Evolutionary conservation across 2,888 invertebrate species (phyloP).

Genomic region (Coleophora deauratella): DNA sequence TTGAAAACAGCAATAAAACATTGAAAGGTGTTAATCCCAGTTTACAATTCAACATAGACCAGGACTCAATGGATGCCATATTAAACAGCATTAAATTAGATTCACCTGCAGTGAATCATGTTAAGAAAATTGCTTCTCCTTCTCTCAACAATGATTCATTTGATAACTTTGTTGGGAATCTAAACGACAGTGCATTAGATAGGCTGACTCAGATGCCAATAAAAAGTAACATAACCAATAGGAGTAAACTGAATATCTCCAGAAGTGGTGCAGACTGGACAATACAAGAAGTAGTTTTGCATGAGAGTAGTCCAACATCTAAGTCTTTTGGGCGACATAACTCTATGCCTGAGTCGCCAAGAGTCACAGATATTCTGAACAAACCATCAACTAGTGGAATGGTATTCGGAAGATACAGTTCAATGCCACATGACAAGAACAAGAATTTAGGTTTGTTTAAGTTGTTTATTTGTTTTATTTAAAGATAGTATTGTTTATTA

Average conservation of each 20-base stretch:
- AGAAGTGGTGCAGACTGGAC: constrained; percentile 31
- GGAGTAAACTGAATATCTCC: constrained; percentile 16
- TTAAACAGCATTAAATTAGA: constrained; percentile 50
- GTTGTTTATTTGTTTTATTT: neutral
- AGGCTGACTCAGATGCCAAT: constrained; percentile 51
- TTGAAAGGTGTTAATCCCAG: constrained; percentile 18
- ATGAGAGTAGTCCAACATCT: constrained; percentile 43
- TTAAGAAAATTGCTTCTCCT: constrained; percentile 41
- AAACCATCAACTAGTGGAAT: constrained; percentile 57
- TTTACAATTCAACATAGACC: constrained; percentile 40
- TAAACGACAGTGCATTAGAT: constrained; percentile 63
- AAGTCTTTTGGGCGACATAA: constrained; percentile 51
- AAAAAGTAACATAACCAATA: constrained; percentile 23
- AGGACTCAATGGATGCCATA: constrained; percentile 59
- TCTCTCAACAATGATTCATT: constrained; percentile 60
- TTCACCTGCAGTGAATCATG: constrained; percentile 38
- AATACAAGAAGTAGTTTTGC: constrained; percentile 37
- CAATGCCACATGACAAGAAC: constrained; percentile 55
- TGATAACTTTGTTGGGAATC: constrained; percentile 56
- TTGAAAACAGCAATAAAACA: constrained; percentile 22
- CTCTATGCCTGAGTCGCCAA: constrained; percentile 66
- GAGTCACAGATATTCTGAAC: constrained; percentile 26
- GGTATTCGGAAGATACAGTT: constrained; percentile 55
- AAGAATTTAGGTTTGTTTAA: neutral
- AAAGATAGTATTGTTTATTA: neutral